These are phyloP conservation scores for Cynopterus brachyotis DNA, from an alignment of 2,113 vertebrate genomes.

Conservation along the genomic window DNA sequence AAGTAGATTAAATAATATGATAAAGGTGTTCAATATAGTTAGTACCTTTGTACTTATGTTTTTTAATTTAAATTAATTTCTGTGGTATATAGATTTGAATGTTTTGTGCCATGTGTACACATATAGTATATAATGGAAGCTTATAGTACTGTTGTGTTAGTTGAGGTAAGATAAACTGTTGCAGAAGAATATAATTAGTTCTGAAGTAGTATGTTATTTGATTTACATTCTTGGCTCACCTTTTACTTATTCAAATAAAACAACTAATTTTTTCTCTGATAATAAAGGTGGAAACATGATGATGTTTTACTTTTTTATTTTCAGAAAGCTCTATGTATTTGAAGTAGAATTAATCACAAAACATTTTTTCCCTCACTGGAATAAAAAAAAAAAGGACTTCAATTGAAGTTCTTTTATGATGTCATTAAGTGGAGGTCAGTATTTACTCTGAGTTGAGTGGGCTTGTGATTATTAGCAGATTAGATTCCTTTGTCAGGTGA, in stretches of 20 bases:
- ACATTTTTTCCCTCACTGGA: neutral
- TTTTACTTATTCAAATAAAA: conserved; percentile 15
- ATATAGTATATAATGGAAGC: neutral
- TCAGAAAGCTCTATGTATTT: neutral
- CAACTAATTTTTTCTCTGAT: neutral
- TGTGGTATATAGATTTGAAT: neutral
- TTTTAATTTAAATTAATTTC: neutral
- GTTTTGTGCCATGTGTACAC: neutral
- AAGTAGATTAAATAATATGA: conserved; percentile 9
- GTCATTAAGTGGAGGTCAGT: conserved; percentile 35
- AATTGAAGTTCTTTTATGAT: conserved; percentile 17
- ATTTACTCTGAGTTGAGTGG: conserved; percentile 7
- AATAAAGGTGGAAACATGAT: conserved; percentile 34
- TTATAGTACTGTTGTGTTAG: neutral
- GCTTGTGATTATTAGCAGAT: conserved; percentile 16
- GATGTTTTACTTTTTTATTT: conserved; percentile 38
- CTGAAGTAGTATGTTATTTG: neutral
- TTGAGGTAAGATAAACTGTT: neutral
- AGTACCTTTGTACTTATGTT: conserved; percentile 1
- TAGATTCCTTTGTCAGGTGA: conserved; percentile 12
- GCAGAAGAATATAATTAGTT: conserved; percentile 11
- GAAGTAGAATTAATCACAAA: conserved; percentile 2
- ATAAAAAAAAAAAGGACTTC: neutral
- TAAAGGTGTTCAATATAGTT: neutral
- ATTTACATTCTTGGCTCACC: neutral